Conservation (phyloP, 2,888 invertebrate species). For the Proisotoma minuta region DNA sequence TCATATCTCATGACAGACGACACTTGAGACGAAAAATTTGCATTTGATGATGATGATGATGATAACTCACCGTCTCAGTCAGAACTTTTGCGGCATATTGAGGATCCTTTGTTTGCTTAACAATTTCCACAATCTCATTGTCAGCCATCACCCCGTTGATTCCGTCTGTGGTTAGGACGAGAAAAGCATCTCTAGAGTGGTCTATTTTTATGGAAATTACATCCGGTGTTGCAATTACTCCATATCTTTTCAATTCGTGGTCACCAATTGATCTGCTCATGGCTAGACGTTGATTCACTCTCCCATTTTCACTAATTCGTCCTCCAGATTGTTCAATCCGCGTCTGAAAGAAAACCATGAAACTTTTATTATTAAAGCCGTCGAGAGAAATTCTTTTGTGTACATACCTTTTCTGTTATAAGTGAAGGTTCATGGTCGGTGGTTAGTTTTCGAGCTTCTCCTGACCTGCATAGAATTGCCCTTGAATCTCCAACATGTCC, state of each 20-base stretch:
- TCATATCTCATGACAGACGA: background rate
- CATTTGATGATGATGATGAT: too few relatives aligned
- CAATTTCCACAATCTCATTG: slow-evolving; percentile 53
- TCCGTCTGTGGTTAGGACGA: slow-evolving; percentile 55
- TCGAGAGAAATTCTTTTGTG: slow-evolving; percentile 23
- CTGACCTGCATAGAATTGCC: slow-evolving; percentile 54
- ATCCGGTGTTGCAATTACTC: slow-evolving; percentile 54
- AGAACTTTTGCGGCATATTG: slow-evolving; percentile 52
- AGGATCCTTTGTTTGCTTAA: slow-evolving; percentile 51
- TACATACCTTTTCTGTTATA: slow-evolving; percentile 51
- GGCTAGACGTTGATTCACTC: slow-evolving; percentile 54
- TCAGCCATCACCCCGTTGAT: slow-evolving; percentile 54
- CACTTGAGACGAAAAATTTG: background rate
- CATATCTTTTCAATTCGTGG: slow-evolving; percentile 54
- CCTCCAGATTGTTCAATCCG: slow-evolving; percentile 53
- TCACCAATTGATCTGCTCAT: slow-evolving; percentile 57
- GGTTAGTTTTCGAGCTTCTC: slow-evolving; percentile 52
- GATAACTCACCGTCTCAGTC: slow-evolving; percentile 49
- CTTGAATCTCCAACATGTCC: slow-evolving; percentile 56
- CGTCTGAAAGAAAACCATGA: slow-evolving; percentile 41
- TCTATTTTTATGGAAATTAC: slow-evolving; percentile 48
- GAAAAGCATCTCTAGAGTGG: slow-evolving; percentile 55
- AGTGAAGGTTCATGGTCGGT: slow-evolving; percentile 54
- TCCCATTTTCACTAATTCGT: slow-evolving; percentile 50
- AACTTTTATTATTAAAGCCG: too few relatives aligned